phyloP scores from a whole-genome alignment of 2,888 invertebrate genomes.

The Coleophora flavipennella region DNA sequence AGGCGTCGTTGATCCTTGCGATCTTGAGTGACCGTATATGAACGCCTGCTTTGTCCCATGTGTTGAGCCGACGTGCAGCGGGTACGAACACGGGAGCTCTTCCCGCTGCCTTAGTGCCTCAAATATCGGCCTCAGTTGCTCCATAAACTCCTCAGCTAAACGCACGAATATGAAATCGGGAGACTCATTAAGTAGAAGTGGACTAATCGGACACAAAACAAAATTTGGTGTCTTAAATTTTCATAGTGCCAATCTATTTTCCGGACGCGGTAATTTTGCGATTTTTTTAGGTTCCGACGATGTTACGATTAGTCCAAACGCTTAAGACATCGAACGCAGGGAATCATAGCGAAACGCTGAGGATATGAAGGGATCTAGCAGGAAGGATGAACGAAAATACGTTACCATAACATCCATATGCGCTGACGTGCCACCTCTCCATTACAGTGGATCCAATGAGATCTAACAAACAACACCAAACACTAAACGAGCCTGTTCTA shows the following conservation, averaged over 20 bases:
- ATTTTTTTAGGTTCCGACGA: slow-evolving; percentile 26
- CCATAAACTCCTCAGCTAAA: slow-evolving; percentile 94
- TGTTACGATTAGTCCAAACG: slow-evolving; percentile 59
- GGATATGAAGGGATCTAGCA: slow-evolving; percentile 55
- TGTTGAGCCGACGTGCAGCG: slow-evolving; percentile 86
- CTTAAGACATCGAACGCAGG: slow-evolving; percentile 49
- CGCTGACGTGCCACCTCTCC: slow-evolving; percentile 69
- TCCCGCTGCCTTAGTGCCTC: slow-evolving; percentile 93
- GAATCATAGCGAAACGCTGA: slow-evolving; percentile 42
- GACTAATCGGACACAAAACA: slow-evolving; percentile 33
- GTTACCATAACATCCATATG: slow-evolving; percentile 64
- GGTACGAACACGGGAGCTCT: slow-evolving; percentile 92
- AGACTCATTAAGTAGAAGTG: slow-evolving; percentile 52
- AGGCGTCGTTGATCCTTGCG: slow-evolving; percentile 75
- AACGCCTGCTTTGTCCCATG: slow-evolving; percentile 74
- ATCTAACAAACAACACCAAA: slow-evolving; percentile 67
- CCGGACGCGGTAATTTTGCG: slow-evolving; percentile 40
- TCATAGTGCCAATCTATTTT: slow-evolving; percentile 69
- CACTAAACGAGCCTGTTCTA: slow-evolving; percentile 67
- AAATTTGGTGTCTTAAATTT: slow-evolving; percentile 34
- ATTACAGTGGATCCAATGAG: slow-evolving; percentile 63
- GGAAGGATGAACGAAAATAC: slow-evolving; percentile 59
- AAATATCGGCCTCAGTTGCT: slow-evolving; percentile 96
- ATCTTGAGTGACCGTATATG: slow-evolving; percentile 75
- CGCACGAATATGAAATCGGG: slow-evolving; percentile 65